These are phyloP conservation scores for Agriopis aurantiaria DNA, from an alignment of 2,888 invertebrate genomes.

Conservation along the genomic window DNA sequence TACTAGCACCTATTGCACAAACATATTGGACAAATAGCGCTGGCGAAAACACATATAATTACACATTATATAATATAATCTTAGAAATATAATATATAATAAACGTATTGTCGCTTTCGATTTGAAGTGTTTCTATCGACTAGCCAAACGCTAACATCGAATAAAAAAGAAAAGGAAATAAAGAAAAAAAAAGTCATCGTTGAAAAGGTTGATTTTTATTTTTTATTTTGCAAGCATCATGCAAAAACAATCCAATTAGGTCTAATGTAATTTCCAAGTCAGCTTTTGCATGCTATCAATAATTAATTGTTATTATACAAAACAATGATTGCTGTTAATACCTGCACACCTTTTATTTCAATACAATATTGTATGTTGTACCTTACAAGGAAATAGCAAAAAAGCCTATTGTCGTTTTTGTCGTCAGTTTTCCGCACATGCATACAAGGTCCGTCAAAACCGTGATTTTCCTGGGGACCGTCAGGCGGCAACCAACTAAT, in stretches of 20 bases:
- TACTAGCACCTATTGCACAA: no score
- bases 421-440: not conserved
- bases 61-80: no score
- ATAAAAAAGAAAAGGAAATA: no score
- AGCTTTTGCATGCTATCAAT: conserved; percentile 5
- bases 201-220: conserved; percentile 19
- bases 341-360: not conserved
- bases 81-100: no score
- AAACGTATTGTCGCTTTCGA: not conserved
- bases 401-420: not conserved
- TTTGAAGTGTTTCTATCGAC: conserved; percentile 3
- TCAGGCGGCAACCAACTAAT: conserved; percentile 70
- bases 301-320: conserved; percentile 6
- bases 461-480: conserved; percentile 65
- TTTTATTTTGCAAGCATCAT: conserved; percentile 5
- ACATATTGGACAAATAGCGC: no score
- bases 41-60: no score
- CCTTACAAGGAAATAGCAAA: not conserved
- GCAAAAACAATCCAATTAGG: no score
- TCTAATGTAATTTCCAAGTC: not conserved
- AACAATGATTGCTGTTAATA: not conserved
- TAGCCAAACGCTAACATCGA: not conserved
- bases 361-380: not conserved
- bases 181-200: no score
- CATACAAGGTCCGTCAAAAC: conserved; percentile 34